phyloP scores from a whole-genome alignment of 2,797 vertebrate genomes.

The Crypturellus tataupa region DNA sequence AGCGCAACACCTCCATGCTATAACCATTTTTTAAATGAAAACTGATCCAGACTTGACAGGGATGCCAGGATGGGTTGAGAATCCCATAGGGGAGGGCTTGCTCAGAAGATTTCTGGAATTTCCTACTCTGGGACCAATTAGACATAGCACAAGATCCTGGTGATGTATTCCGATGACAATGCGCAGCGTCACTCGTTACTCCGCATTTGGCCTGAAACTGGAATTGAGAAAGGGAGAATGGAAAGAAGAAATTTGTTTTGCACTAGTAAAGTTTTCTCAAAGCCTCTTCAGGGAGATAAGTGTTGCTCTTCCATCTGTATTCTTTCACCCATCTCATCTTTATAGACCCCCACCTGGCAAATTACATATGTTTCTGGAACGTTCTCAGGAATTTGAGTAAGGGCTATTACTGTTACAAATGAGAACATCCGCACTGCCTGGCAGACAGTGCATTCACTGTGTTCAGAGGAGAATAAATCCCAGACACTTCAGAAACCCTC shows the following conservation, averaged over 20 bases:
- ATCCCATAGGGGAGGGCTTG: slow-evolving; percentile 24
- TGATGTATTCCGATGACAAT: slow-evolving; percentile 23
- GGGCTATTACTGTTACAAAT: slow-evolving; percentile 19
- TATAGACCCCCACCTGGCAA: slow-evolving; percentile 57
- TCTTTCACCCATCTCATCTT: slow-evolving; percentile 55
- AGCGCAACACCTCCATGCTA: neutral
- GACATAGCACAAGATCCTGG: neutral
- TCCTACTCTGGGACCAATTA: slow-evolving; percentile 56
- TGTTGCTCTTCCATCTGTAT: slow-evolving; percentile 47
- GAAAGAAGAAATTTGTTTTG: neutral
- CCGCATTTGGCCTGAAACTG: slow-evolving; percentile 26
- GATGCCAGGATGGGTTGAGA: slow-evolving; percentile 38
- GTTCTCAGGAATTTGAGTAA: slow-evolving; percentile 49
- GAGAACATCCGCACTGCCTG: slow-evolving; percentile 55
- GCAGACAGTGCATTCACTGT: neutral
- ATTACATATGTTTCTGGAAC: slow-evolving; percentile 36
- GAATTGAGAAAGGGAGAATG: slow-evolving; percentile 17
- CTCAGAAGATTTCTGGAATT: slow-evolving; percentile 54
- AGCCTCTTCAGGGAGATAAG: slow-evolving; percentile 38
- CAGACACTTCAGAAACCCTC: neutral
- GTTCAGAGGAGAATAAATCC: slow-evolving; percentile 21
- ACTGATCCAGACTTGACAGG: slow-evolving; percentile 28
- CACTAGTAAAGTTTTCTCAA: slow-evolving; percentile 34
- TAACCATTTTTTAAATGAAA: slow-evolving; percentile 46
- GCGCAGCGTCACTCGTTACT: neutral